phyloP scores from a whole-genome alignment of 1,140 invertebrate species.

The Nasonia longicornis region DNA sequence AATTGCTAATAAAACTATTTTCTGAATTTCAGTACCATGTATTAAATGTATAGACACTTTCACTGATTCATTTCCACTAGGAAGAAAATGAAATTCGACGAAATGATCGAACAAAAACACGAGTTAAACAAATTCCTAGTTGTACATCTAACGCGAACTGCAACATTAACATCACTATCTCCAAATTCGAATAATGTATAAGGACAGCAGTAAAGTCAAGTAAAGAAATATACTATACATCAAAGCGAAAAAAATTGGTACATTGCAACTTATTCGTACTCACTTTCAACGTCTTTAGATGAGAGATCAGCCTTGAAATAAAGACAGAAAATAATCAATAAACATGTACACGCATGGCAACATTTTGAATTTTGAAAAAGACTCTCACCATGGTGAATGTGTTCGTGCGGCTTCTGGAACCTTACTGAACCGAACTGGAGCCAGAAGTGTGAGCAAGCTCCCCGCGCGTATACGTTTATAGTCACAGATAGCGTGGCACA shows the following conservation, averaged over 20 bases:
- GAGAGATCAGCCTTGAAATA: conserved; percentile 78
- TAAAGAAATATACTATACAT: too few species aligned
- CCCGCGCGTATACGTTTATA: conserved; percentile 78
- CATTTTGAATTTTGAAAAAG: not conserved
- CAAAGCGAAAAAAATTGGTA: not conserved
- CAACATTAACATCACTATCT: too few species aligned
- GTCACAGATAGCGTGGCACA: conserved; percentile 75
- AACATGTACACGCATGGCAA: not conserved
- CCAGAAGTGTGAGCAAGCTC: conserved; percentile 79
- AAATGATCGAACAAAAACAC: too few species aligned
- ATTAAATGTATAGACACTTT: not conserved
- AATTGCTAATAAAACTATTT: not conserved
- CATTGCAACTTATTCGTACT: conserved; percentile 65
- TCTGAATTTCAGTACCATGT: not conserved
- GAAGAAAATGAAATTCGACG: too few species aligned
- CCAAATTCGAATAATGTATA: too few species aligned
- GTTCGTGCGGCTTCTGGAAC: conserved; percentile 70
- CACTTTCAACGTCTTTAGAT: conserved; percentile 81
- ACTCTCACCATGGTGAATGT: conserved; percentile 75
- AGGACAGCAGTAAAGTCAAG: too few species aligned
- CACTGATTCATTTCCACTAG: too few species aligned
- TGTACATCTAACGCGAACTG: too few species aligned
- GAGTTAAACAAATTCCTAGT: too few species aligned
- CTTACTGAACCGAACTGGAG: conserved; percentile 77
- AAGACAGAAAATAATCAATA: conserved; percentile 39